phyloP scores from a whole-genome alignment of 2,797 vertebrate genomes.

The Manis javanica region DNA sequence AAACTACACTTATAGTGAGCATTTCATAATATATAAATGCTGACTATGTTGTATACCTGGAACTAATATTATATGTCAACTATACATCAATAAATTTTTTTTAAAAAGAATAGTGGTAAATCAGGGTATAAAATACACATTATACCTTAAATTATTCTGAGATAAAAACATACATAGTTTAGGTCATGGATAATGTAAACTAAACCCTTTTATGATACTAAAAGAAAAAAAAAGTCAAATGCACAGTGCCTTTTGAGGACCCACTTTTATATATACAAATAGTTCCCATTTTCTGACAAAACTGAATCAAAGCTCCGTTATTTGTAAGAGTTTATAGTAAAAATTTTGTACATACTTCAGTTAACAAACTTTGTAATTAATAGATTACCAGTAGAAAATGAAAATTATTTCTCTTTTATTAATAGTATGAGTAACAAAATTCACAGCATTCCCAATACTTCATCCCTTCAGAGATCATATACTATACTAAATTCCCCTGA shows the following conservation, averaged over 20 bases:
- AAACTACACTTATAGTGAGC: too few species aligned
- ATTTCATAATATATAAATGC: too few species aligned
- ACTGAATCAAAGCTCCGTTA: not conserved
- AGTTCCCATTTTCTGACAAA: slow-evolving; percentile 14
- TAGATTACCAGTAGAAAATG: not conserved
- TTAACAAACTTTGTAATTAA: not conserved
- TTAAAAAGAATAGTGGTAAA: not conserved
- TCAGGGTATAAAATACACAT: not conserved
- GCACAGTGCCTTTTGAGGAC: not conserved
- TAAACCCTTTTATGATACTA: not conserved
- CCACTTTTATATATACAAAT: not conserved
- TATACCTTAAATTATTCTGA: not conserved
- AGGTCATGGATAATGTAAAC: not conserved
- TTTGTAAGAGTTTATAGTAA: not conserved
- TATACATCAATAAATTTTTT: too few species aligned
- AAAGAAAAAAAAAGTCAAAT: not conserved
- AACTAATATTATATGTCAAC: too few species aligned
- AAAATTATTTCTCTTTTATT: not conserved
- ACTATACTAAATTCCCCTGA: not conserved
- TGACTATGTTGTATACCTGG: too few species aligned
- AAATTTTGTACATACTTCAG: not conserved
- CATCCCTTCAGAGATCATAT: not conserved
- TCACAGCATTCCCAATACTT: not conserved
- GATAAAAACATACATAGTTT: not conserved
- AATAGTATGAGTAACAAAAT: not conserved